Evolutionary conservation across 2,797 vertebrate species (phyloP), one percentile per base, ranked within the genome.

Genomic region (Eospalax fontanierii): DNA sequence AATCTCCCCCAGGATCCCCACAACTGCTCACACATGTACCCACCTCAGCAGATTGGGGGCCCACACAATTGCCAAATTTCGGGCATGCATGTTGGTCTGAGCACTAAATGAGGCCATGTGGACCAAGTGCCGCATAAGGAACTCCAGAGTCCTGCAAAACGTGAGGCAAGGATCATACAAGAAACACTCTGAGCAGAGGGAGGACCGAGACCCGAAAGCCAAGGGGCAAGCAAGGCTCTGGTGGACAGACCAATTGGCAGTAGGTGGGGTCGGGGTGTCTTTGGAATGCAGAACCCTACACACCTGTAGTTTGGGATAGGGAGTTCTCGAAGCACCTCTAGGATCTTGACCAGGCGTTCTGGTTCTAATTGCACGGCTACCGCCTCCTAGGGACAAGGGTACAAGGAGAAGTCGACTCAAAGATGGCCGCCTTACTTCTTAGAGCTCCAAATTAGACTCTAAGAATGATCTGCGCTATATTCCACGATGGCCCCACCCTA

Each of bases 21-120:
- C 16, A 0, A 4, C 11, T 15, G 38, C 40, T 61, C 74, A 7
- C 0, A 10, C 97, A 1, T 0, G 0, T 9, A 86, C 97, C 57
- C 95, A 99, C 99, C 99, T 99, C 97, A 99, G 99, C 79, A 99
- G 98, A 96, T 99, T 99, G n/a, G 99, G 99, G 0, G 99, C 99
- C 99, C 99, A 99, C 12, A 99, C 99, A 2, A 99, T 99, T 88
- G 99, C 99, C 93, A 99, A 97, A 98, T 99, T 99, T 71, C 99
- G 98, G 6, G 99, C 96, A 0, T 99, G 99, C 99, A 99, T 99
- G 98, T 99, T 99, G 97, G 99, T 99, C 96, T 99, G 97, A 30
- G 98, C 84, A 63, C 99, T 99, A 92, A 98, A 96, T 0, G 99
- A 99, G 0, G 99, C 99, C 99, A 99, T 99, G 93, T 75, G 98